Evolutionary conservation across 2,113 vertebrate species (phyloP).

Genomic region (Hirundichthys speculiger): DNA sequence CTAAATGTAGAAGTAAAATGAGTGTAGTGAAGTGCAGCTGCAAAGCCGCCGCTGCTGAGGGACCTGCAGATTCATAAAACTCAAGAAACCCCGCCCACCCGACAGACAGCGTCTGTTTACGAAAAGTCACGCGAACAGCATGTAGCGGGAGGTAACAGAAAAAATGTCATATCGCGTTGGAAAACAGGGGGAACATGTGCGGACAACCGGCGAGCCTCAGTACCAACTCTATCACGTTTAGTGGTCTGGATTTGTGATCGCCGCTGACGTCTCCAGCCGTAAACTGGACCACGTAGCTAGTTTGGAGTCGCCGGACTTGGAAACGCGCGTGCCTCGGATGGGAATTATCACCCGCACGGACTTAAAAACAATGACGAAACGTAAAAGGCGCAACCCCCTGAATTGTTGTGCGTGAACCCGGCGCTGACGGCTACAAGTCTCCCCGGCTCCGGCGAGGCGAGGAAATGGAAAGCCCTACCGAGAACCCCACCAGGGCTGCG

Average conservation of each 20-base stretch:
- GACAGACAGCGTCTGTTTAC: constrained; percentile 72
- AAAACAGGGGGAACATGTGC: constrained; percentile 14
- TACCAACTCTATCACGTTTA: neutral
- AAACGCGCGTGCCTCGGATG: constrained; percentile 27
- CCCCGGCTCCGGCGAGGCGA: constrained; percentile 14
- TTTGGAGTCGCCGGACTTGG: constrained; percentile 34
- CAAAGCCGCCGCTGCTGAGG: neutral
- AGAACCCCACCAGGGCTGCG: constrained; percentile 89
- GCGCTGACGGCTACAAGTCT: constrained; percentile 13
- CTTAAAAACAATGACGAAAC: constrained; percentile 69
- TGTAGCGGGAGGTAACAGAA: constrained; percentile 40
- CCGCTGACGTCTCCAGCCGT: constrained; percentile 10
- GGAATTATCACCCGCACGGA: constrained; percentile 10
- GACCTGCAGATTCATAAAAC: constrained; percentile 73
- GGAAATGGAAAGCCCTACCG: constrained; percentile 87
- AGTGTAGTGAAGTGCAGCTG: neutral
- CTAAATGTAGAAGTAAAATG: neutral
- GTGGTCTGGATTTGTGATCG: constrained; percentile 4
- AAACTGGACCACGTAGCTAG: constrained; percentile 8
- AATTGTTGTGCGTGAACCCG: constrained; percentile 51
- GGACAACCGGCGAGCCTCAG: constrained; percentile 3
- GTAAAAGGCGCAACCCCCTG: constrained; percentile 57
- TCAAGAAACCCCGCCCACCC: constrained; percentile 66
- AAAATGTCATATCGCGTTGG: constrained; percentile 28
- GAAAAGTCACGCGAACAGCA: constrained; percentile 73